These are phyloP conservation scores for Syngnathus acus DNA, from an alignment of 2,797 vertebrate genomes.

Conservation along the genomic window DNA sequence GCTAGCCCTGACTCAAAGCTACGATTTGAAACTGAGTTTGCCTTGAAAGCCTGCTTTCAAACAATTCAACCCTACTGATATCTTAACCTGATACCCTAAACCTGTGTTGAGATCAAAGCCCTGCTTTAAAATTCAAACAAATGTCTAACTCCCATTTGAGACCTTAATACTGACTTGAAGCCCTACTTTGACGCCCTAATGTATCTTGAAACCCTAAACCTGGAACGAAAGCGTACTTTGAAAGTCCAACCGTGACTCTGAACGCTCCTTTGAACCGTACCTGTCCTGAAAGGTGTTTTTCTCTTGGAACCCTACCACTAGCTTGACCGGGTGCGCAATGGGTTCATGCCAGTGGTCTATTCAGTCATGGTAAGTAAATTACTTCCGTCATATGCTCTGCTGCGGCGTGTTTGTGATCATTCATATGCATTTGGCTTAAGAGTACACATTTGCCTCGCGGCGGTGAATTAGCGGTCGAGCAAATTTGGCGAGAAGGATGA, in stretches of 20 bases:
- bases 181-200: background rate
- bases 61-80: background rate
- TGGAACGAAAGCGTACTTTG: background rate
- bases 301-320: too few species aligned
- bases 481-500: constrained; percentile 21
- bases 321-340: background rate
- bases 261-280: too few species aligned
- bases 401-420: background rate
- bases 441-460: constrained; percentile 23
- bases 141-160: too few species aligned
- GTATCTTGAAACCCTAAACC: background rate
- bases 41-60: background rate
- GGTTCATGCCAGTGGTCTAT: background rate
- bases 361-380: background rate
- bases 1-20: background rate
- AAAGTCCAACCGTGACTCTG: background rate
- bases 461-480: constrained; percentile 18
- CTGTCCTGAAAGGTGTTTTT: too few species aligned
- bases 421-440: constrained; percentile 9
- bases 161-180: background rate
- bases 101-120: background rate
- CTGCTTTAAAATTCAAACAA: background rate
- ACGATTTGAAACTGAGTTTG: too few species aligned
- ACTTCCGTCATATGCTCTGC: background rate
- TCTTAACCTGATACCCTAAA: background rate